These are phyloP conservation scores for Heterodera schachtii DNA, from an alignment of 1,140 invertebrate species.

Conservation along the genomic window DNA sequence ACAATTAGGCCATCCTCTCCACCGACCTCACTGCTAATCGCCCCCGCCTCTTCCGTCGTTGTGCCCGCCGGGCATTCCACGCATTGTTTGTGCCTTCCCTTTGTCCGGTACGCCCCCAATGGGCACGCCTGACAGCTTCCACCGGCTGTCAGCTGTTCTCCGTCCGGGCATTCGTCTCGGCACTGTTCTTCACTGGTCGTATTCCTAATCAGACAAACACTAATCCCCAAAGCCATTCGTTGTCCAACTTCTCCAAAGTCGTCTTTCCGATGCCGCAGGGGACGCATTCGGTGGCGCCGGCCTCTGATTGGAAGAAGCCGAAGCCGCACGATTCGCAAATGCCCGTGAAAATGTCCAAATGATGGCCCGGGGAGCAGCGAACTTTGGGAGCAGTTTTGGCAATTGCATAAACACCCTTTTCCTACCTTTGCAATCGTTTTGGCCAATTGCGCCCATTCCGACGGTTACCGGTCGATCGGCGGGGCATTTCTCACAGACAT, in stretches of 20 bases:
- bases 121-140: slow-evolving; percentile 90
- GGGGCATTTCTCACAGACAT: slow-evolving; percentile 72
- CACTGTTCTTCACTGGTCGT: slow-evolving; percentile 77
- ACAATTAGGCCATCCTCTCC: too few species aligned
- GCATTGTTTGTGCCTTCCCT: slow-evolving; percentile 84
- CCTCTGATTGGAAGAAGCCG: slow-evolving; percentile 86
- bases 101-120: slow-evolving; percentile 83
- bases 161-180: slow-evolving; percentile 67
- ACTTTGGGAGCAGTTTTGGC: slow-evolving; percentile 62
- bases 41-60: slow-evolving; percentile 82
- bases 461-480: slow-evolving; percentile 24
- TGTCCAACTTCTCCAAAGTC: slow-evolving; percentile 74
- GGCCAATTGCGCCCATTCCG: slow-evolving; percentile 29
- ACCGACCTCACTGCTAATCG: slow-evolving; percentile 75
- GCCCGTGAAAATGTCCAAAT: slow-evolving; percentile 71
- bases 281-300: slow-evolving; percentile 85
- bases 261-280: slow-evolving; percentile 89
- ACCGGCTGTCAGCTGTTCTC: slow-evolving; percentile 73
- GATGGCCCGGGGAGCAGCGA: slow-evolving; percentile 57
- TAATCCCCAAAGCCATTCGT: background rate
- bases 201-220: slow-evolving; percentile 64
- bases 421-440: slow-evolving; percentile 81
- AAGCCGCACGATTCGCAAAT: slow-evolving; percentile 87
- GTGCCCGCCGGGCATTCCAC: slow-evolving; percentile 82
- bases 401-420: background rate